Percentiles rank a stretch among this genome's conserved stretches.
Conservation (phyloP, 1,140 invertebrate genomes). For the Venturia canescens region DNA sequence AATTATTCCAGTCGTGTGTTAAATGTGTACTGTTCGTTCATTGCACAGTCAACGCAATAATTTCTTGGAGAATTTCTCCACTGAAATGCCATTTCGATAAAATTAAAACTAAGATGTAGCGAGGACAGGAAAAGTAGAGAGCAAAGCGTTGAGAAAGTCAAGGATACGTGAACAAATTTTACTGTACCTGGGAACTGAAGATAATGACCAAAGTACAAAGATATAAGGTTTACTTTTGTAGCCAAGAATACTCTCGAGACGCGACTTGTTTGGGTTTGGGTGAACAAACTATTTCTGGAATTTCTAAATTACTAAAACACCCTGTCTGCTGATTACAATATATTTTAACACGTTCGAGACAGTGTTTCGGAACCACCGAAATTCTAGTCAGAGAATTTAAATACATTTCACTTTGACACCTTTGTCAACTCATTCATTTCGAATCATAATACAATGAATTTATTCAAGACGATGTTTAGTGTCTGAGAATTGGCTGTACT, state of each 20-base stretch:
- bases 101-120: slow-evolving; percentile 4
- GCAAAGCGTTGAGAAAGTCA: neutral
- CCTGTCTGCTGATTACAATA: neutral
- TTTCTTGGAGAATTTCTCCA: slow-evolving; percentile 2
- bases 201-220: neutral
- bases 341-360: neutral
- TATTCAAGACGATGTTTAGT: too few species aligned
- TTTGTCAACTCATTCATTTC: too few species aligned
- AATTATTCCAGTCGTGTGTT: neutral
- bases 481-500: too few species aligned
- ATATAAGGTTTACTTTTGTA: neutral
- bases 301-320: neutral
- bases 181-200: neutral
- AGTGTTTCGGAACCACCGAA: too few species aligned
- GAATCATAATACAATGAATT: too few species aligned
- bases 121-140: neutral
- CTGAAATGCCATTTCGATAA: slow-evolving; percentile 17
- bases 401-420: too few species aligned
- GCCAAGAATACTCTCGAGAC: neutral
- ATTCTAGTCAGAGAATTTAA: too few species aligned
- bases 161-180: neutral
- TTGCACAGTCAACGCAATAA: neutral
- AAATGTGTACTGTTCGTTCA: neutral
- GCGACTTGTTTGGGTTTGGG: neutral
- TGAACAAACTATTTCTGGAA: slow-evolving; percentile 5